Evolutionary conservation across 2,113 vertebrate species (phyloP), one percentile per base, ranked within the genome.

Genomic region (Sakesphorus luctuosus): DNA sequence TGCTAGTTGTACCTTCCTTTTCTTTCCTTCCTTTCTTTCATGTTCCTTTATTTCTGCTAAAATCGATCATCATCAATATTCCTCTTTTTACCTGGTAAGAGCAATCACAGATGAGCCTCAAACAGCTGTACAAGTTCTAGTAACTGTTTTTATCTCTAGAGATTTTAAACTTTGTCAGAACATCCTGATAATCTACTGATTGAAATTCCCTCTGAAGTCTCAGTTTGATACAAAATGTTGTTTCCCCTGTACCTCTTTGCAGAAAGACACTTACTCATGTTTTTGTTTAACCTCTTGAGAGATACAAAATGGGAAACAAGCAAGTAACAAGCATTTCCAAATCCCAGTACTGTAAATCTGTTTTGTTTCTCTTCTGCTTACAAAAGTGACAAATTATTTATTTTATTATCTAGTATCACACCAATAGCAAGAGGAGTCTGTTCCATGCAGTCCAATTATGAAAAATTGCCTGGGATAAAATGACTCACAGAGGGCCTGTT

Each of bases 251-350:
- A 93, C 84, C 80, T 92, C 47, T 96, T 83, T 87, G 52, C 78
- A 91, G 90, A 63, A 52, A 90, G 86, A 94, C 76, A 87, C 50
- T 85, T 76, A 58, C 72, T 87, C 91, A 88, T 87, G 93, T 76
- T 96, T 93, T 86, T 93, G 73, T 93, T 95, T 95, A 97, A 95
- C 93, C 95, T 93, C 94, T 76, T 72, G 97, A 97, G 93, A 94
- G 92, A 88, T 84, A 82, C 76, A 77, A 77, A 93, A 90, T 49
- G 66, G 89, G 94, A 97, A 95, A 96, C 69, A 85, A 96, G 93
- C 35, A 87, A 96, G 84, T 94, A 96, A 96, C 94, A 94, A 95
- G 78, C 89, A 49, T 93, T 93, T 97, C 78, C 75, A 96, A 96
- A 79, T 96, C 93, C 93, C 95, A 91, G 9, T 50, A 84, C 87